A percentile compares a stretch with the other conserved stretches of the same genome.
These are phyloP conservation scores for Cyrtonyx montezumae DNA, from an alignment of 2,113 vertebrate genomes.

Conservation along the genomic window DNA sequence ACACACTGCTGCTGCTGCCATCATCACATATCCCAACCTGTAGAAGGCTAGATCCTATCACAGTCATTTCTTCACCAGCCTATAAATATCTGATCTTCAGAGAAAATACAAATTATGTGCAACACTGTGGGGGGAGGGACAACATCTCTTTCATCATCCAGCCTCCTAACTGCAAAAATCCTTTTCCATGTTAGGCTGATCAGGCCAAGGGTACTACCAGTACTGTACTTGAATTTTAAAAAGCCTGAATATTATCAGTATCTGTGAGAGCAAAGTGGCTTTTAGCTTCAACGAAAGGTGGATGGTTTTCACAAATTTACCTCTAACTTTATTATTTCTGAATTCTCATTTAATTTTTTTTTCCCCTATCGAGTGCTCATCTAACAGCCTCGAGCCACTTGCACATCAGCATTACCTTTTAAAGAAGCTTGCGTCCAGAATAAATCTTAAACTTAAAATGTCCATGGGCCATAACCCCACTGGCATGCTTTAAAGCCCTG, in stretches of 20 bases:
- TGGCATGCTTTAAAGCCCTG: not conserved
- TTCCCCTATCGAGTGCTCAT: not conserved
- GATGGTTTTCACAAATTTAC: not conserved
- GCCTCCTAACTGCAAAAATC: not conserved
- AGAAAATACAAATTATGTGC: not conserved
- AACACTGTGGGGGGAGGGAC: not conserved
- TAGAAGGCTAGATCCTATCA: conserved; percentile 38
- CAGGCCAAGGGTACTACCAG: not conserved
- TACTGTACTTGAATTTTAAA: not conserved
- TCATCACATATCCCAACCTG: not conserved
- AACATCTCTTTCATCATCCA: not conserved
- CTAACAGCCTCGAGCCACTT: not conserved
- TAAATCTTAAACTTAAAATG: not conserved
- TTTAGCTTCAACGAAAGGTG: not conserved
- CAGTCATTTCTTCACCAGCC: not conserved
- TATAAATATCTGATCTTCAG: conserved; percentile 8
- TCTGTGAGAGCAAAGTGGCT: not conserved
- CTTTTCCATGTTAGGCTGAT: not conserved
- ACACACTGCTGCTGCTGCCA: not conserved
- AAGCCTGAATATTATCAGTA: not conserved
- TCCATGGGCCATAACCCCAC: not conserved
- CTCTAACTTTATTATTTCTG: not conserved
- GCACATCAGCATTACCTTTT: not conserved
- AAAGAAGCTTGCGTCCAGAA: not conserved
- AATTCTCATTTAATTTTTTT: not conserved